Evolutionary conservation across 2,888 invertebrate genomes (phyloP).

Genomic region (Standfussiana lucernea): DNA sequence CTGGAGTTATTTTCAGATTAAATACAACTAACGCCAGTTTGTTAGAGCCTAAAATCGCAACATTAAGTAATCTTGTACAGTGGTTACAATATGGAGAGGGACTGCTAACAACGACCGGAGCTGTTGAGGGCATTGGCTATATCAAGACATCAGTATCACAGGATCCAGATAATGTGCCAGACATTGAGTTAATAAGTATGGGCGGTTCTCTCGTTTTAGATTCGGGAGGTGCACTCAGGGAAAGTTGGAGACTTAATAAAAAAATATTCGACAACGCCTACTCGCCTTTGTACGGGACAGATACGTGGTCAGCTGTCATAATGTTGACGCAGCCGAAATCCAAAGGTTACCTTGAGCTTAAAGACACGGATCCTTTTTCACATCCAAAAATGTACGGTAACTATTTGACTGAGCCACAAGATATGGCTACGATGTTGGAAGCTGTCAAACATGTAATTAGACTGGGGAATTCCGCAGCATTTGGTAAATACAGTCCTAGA

Average conservation of each 20-base stretch:
- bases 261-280: conserved; percentile 91
- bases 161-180: conserved; percentile 91
- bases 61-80: conserved; percentile 82
- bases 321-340: conserved; percentile 94
- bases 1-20: conserved; percentile 87
- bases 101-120: conserved; percentile 91
- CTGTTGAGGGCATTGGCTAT: conserved; percentile 92
- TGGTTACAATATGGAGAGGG: conserved; percentile 90
- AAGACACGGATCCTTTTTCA: conserved; percentile 93
- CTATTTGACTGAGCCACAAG: conserved; percentile 93
- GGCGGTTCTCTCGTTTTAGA: conserved; percentile 92
- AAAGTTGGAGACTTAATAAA: conserved; percentile 90
- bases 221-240: conserved; percentile 87
- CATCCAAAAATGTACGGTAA: conserved; percentile 95
- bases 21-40: conserved; percentile 86
- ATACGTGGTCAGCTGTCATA: conserved; percentile 92
- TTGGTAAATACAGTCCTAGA: conserved; percentile 90
- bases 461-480: conserved; percentile 90
- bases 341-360: conserved; percentile 92
- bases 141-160: conserved; percentile 90
- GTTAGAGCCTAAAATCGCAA: conserved; percentile 84
- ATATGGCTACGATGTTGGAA: conserved; percentile 91
- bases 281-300: conserved; percentile 88
- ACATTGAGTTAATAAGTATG: conserved; percentile 92
- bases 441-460: conserved; percentile 92